Conservation (phyloP, 2,797 vertebrate species). For the Sebastes nivosus region DNA sequence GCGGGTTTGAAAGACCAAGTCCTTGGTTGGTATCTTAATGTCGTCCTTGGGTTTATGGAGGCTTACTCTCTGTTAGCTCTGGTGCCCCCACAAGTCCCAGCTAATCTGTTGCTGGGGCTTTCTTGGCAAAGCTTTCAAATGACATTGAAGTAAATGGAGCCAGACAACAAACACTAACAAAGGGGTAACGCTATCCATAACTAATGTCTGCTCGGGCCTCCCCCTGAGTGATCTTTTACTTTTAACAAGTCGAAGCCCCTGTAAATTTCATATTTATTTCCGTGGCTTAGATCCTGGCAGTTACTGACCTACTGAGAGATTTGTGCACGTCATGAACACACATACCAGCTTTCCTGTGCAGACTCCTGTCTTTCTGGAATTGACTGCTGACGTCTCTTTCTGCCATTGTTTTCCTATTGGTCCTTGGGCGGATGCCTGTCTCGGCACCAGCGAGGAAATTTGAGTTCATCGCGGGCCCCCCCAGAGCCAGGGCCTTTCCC, state of each 20-base stretch:
- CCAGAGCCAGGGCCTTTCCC: conserved; percentile 71
- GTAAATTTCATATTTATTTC: conserved; percentile 36
- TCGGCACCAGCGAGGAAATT: conserved; percentile 57
- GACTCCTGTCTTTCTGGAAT: conserved; percentile 7
- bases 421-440: conserved; percentile 28
- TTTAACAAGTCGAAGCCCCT: conserved; percentile 53
- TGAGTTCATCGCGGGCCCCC: conserved; percentile 61
- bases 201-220: conserved; percentile 43
- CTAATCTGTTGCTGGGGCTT: conserved; percentile 65
- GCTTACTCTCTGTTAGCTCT: conserved; percentile 70
- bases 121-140: conserved; percentile 58
- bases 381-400: conserved; percentile 21
- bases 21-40: conserved; percentile 68
- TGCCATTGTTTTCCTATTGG: conserved; percentile 24
- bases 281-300: conserved; percentile 7
- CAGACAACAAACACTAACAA: conserved; percentile 72
- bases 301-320: conserved; percentile 6
- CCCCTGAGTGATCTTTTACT: conserved; percentile 48
- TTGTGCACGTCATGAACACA: neutral
- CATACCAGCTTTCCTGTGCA: neutral
- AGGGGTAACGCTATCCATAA: conserved; percentile 52
- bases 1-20: conserved; percentile 68
- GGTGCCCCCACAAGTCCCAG: conserved; percentile 60
- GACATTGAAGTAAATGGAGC: conserved; percentile 70
- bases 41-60: conserved; percentile 63